Percentiles rank a stretch among this genome's conserved stretches.
Evolutionary conservation across 2,797 vertebrate species (phyloP).

Genomic region (Leucoraja ocellata): DNA sequence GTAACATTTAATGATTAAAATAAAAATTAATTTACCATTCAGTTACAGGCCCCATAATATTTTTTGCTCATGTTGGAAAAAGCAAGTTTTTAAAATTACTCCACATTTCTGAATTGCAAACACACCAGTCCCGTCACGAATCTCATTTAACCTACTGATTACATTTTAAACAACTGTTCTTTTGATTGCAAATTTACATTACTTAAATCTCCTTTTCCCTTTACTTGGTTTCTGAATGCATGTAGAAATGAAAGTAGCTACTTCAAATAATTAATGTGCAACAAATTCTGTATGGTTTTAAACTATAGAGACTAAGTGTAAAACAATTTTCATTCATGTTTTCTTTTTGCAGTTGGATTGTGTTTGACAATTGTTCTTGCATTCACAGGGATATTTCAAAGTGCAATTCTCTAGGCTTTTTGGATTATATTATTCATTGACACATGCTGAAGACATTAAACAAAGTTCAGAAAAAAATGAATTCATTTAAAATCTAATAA

Average conservation of each 20-base stretch:
- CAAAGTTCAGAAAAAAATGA: background rate
- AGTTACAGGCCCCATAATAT: background rate
- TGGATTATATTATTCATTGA: background rate
- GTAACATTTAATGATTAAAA: slow-evolving; percentile 1
- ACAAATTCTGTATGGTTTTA: background rate
- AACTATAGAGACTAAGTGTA: background rate
- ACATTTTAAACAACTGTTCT: background rate
- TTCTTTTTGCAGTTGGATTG: background rate
- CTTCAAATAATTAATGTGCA: background rate
- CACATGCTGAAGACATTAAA: background rate
- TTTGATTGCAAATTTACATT: background rate
- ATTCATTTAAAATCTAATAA: background rate
- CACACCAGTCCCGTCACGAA: background rate
- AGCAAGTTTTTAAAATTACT: background rate
- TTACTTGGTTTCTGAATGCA: background rate
- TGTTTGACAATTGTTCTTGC: background rate
- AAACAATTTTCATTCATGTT: background rate
- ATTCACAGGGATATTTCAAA: background rate
- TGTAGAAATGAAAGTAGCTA: background rate
- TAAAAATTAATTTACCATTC: background rate
- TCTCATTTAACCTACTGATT: background rate
- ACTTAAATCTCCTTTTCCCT: background rate
- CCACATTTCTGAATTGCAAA: background rate
- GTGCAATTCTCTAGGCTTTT: background rate
- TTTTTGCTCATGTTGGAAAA: background rate